phyloP scores from a whole-genome alignment of 35 echinoderm and acorn worm species.

The Acanthaster planci region DNA sequence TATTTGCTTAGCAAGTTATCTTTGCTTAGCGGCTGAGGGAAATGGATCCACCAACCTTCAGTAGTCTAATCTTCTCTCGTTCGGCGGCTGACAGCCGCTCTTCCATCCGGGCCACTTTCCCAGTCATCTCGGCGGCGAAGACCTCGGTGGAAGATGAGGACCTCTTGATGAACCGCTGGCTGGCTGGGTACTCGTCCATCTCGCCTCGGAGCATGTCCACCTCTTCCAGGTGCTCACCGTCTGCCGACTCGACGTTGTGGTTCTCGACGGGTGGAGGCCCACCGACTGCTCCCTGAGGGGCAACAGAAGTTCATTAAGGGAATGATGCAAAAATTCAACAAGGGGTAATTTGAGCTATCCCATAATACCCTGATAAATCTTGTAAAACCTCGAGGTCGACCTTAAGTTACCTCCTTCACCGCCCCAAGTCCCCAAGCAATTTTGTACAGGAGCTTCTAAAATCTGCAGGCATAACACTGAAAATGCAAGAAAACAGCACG shows the following conservation, averaged over 20 bases:
- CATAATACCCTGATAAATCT: too few relatives aligned
- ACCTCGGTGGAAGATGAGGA: background rate
- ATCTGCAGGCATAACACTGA: too few relatives aligned
- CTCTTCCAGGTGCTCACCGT: background rate
- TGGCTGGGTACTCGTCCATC: background rate
- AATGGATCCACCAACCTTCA: constrained; percentile 54
- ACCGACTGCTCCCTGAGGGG: background rate
- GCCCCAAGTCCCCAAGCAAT: too few relatives aligned
- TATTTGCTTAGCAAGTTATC: too few relatives aligned
- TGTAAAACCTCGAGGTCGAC: too few relatives aligned
- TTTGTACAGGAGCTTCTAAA: too few relatives aligned
- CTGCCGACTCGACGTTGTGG: background rate
- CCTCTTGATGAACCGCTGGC: background rate
- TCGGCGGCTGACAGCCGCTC: constrained; percentile 78
- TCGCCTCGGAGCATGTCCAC: too few relatives aligned
- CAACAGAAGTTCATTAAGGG: background rate
- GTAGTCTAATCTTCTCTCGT: constrained; percentile 66
- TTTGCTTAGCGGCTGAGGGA: too few relatives aligned
- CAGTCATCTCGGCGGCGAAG: constrained; percentile 16
- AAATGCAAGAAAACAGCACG: too few relatives aligned
- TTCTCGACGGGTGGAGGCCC: background rate
- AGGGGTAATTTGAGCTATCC: too few relatives aligned
- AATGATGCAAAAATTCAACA: too few relatives aligned
- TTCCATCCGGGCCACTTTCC: constrained; percentile 56
- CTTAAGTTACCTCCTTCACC: too few relatives aligned